phyloP scores from a whole-genome alignment of 2,797 vertebrate species.

The Gambusia yucatana region DNA sequence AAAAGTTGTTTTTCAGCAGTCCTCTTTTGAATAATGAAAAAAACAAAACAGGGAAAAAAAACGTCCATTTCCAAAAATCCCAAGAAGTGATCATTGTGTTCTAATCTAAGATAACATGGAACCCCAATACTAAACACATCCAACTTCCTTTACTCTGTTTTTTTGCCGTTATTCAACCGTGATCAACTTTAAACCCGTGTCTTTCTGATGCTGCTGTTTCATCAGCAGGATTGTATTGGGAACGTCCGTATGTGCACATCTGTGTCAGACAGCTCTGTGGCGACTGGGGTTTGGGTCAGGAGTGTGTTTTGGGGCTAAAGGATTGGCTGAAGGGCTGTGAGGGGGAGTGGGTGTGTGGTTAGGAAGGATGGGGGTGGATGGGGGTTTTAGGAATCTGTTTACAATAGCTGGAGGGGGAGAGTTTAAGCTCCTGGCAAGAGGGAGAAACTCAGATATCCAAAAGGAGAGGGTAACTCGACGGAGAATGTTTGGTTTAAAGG shows the following conservation, averaged over 20 bases:
- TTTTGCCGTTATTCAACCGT: not conserved
- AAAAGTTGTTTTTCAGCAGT: not conserved
- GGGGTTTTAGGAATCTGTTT: constrained; percentile 77
- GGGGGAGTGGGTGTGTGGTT: constrained; percentile 38
- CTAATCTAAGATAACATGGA: not conserved
- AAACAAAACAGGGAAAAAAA: not conserved
- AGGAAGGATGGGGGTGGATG: constrained; percentile 25
- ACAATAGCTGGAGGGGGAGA: constrained; percentile 71
- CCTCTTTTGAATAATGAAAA: not conserved
- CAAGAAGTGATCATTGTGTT: not conserved
- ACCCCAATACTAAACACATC: not conserved
- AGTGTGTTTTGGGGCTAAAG: constrained; percentile 68
- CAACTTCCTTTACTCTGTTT: not conserved
- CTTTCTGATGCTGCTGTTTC: constrained; percentile 25
- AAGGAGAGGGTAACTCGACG: constrained; percentile 10
- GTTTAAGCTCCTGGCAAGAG: constrained; percentile 53
- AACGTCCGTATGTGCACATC: constrained; percentile 26
- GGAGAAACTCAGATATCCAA: constrained; percentile 39
- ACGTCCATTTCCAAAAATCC: not conserved
- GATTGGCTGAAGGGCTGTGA: constrained; percentile 63
- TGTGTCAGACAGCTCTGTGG: constrained; percentile 49
- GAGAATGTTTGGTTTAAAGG: constrained; percentile 7
- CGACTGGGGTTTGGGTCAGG: constrained; percentile 44
- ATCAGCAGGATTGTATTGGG: constrained; percentile 30
- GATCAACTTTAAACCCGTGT: constrained; percentile 46